Evolutionary conservation across 2,797 vertebrate species (phyloP), one percentile per base, ranked within the genome.

Genomic region (Artibeus jamaicensis): DNA sequence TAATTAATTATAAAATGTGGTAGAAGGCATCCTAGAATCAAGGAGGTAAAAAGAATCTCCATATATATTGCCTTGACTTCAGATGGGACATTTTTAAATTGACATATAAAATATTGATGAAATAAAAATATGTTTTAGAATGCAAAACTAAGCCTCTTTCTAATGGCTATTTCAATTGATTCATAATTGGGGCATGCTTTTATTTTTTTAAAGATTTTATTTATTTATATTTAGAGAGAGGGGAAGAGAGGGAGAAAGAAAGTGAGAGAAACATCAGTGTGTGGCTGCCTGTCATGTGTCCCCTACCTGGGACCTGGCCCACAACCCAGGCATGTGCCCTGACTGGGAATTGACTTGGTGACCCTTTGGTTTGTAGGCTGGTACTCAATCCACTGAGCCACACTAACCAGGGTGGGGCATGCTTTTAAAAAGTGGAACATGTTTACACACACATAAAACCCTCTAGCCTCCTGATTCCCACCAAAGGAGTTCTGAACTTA

Each of bases 401-500:
- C 12, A 65, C 29, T 29, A n/a, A 32, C 62, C 7, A n/a, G 62
- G 59, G 26, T 81, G n/a, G 19, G 74, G 32, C 21, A 19, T 84
- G 22, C 39, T 87, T 85, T 88, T 34, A n/a, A 87, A 94, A 88
- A 67, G 46, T 6, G 71, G 59, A 95, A 82, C 26, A 37, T 70
- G 48, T 24, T 89, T n/a, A 78, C 7, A 68, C 18, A 68, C 18
- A 85, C 32, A 53, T 6, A 86, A 32, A 70, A n/a, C 14, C 4
- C 37, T 73, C n/a, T 65, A 42, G 55, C 39, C 24, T 73, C 76
- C 70, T 78, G 65, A 88, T 78, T 97, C 29, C 32, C 37, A 68
- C 21, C 26, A 84, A 65, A 89, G 24, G 37, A 91, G 92, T 89
- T 93, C 87, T 86, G 65, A 95, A 95, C 79, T 67, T 57, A 50